These are phyloP conservation scores for Drosophila guanche DNA, from an alignment of 1,140 invertebrate genomes.

Conservation along the genomic window DNA sequence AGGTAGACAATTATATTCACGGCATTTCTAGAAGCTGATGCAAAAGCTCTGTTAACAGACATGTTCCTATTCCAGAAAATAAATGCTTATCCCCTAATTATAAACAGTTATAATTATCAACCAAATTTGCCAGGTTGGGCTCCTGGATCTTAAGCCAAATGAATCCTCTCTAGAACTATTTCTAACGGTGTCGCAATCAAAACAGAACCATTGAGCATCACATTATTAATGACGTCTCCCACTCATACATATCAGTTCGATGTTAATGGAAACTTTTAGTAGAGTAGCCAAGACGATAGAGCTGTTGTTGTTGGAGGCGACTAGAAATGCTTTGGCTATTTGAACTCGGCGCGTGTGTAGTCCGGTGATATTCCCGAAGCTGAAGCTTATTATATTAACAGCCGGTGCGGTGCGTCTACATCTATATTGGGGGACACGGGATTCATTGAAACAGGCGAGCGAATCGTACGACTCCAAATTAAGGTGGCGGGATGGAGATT, in stretches of 20 bases:
- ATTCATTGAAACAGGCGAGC: constrained; percentile 1
- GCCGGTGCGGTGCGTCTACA: constrained; percentile 27
- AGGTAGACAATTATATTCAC: no score
- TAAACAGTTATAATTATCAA: no score
- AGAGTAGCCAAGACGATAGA: constrained; percentile 4
- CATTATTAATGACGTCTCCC: constrained; percentile 7
- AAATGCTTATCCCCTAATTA: no score
- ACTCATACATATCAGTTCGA: constrained; percentile 15
- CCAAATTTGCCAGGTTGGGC: no score
- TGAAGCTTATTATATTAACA: constrained; percentile 31
- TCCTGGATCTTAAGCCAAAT: no score
- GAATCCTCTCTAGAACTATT: no score
- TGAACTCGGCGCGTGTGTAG: constrained; percentile 12
- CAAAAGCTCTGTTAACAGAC: no score
- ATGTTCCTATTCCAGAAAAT: no score
- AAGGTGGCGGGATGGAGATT: constrained; percentile 14
- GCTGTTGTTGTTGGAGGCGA: constrained; percentile 5
- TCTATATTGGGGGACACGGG: neutral
- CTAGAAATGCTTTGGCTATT: constrained; percentile 14
- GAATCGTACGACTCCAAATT: constrained; percentile 40
- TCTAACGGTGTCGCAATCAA: neutral
- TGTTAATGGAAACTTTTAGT: constrained; percentile 42
- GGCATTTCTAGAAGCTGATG: no score
- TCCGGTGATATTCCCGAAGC: neutral
- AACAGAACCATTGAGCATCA: constrained; percentile 7